Conservation (phyloP, 2,797 vertebrate species). For the Vespertilio murinus region DNA sequence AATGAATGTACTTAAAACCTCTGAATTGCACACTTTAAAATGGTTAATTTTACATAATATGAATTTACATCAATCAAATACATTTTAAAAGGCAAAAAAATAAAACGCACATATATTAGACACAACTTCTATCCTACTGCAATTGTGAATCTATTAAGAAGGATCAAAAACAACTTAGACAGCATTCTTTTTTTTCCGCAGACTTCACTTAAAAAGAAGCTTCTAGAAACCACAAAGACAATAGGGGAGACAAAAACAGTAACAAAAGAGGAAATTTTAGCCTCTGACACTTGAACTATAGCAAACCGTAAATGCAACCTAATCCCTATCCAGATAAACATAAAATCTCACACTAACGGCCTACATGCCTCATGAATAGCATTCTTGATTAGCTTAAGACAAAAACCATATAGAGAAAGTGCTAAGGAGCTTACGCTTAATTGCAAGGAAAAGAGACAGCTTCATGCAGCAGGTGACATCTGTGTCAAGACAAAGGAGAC, state of each 20-base stretch:
- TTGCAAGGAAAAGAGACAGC: slow-evolving; percentile 2
- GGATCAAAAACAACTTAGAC: not conserved
- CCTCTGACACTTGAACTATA: not conserved
- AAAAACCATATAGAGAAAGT: not conserved
- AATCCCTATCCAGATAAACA: not conserved
- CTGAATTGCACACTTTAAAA: slow-evolving; percentile 1
- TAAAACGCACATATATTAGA: not conserved
- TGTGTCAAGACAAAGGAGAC: slow-evolving; percentile 48
- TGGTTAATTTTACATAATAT: not conserved
- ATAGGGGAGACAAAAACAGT: not conserved
- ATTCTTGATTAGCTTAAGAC: slow-evolving; percentile 3
- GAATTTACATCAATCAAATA: not conserved
- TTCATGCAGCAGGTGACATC: slow-evolving; percentile 45
- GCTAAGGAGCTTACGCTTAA: slow-evolving; percentile 19
- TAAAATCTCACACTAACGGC: not conserved
- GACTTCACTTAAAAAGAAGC: not conserved
- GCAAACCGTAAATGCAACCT: not conserved
- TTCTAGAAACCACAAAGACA: not conserved
- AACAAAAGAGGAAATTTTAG: not conserved
- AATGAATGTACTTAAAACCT: not conserved
- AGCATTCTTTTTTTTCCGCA: not conserved
- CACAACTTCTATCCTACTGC: not conserved
- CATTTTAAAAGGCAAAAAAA: not conserved
- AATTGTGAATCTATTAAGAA: slow-evolving; percentile 17
- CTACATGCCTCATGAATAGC: not conserved